A percentile compares a stretch with the other conserved stretches of the same genome.
phyloP scores from a whole-genome alignment of 2,888 invertebrate species.

The Tillus elongatus region DNA sequence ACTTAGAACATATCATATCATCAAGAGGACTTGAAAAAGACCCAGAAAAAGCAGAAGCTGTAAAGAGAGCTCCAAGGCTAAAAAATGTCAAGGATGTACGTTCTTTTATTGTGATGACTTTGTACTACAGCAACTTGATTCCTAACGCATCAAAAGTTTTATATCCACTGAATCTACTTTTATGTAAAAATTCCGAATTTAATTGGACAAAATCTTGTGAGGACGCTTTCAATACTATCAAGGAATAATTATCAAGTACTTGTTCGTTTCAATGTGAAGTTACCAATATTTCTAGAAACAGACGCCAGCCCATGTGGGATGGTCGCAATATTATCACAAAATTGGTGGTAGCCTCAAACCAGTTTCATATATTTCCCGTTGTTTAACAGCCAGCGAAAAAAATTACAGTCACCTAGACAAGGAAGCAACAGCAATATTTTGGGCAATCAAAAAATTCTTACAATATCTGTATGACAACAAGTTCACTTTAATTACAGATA shows the following conservation, averaged over 20 bases:
- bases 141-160: not conserved
- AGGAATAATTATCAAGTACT: not conserved
- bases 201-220: slow-evolving; percentile 10
- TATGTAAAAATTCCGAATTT: slow-evolving; percentile 6
- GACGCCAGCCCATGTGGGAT: slow-evolving; percentile 31
- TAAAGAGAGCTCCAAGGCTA: not conserved
- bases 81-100: not conserved
- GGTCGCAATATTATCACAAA: slow-evolving; percentile 22
- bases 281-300: slow-evolving; percentile 25
- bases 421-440: slow-evolving; percentile 20
- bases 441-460: slow-evolving; percentile 11
- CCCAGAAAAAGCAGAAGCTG: not conserved
- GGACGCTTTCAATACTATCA: not conserved
- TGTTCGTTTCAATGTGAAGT: slow-evolving; percentile 20
- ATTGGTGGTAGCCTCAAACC: slow-evolving; percentile 29
- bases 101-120: not conserved
- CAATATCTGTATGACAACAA: slow-evolving; percentile 8
- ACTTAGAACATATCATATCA: not conserved
- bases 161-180: not conserved
- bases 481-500: slow-evolving; percentile 9
- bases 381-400: slow-evolving; percentile 28
- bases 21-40: not conserved
- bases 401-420: slow-evolving; percentile 16
- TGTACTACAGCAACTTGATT: not conserved
- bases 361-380: slow-evolving; percentile 32